These are phyloP conservation scores for Anagyrus pseudococci DNA, from an alignment of 2,888 invertebrate genomes.

Conservation along the genomic window DNA sequence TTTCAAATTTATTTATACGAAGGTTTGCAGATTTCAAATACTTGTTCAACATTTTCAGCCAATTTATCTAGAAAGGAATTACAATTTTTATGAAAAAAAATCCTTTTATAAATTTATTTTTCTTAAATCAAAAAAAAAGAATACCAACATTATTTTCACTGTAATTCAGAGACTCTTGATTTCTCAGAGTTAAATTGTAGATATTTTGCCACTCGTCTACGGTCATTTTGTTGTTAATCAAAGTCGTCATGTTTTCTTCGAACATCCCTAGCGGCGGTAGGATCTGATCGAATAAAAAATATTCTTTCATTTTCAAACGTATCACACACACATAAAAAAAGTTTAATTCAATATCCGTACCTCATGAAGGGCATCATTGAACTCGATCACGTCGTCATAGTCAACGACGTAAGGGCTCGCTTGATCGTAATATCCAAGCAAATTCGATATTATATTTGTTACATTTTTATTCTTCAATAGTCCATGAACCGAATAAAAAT, in stretches of 20 bases:
- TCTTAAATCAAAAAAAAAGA: too few species aligned
- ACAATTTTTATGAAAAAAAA: too few species aligned
- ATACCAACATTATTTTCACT: too few species aligned
- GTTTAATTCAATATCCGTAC: slow-evolving; percentile 3
- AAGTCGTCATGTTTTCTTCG: slow-evolving; percentile 27
- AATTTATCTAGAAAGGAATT: slow-evolving; percentile 23
- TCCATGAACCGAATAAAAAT: slow-evolving; percentile 24
- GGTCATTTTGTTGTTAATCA: slow-evolving; percentile 26
- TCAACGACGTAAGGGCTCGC: slow-evolving; percentile 1
- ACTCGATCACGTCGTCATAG: slow-evolving; percentile 28
- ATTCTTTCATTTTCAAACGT: not conserved
- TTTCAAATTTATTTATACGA: not conserved
- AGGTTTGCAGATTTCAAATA: slow-evolving; percentile 10
- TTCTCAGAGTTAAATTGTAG: slow-evolving; percentile 13
- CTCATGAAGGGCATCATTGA: slow-evolving; percentile 28
- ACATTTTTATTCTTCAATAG: slow-evolving; percentile 28
- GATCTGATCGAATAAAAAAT: slow-evolving; percentile 12
- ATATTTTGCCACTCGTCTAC: slow-evolving; percentile 25
- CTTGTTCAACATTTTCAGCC: slow-evolving; percentile 19
- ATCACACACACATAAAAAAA: not conserved
- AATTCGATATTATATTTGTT: slow-evolving; percentile 8
- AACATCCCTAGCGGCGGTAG: slow-evolving; percentile 30
- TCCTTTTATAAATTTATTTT: too few species aligned
- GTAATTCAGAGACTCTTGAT: not conserved
- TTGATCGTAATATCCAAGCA: not conserved